Conservation (phyloP, 2,888 invertebrate species). For the Tolmerus cingulatus region DNA sequence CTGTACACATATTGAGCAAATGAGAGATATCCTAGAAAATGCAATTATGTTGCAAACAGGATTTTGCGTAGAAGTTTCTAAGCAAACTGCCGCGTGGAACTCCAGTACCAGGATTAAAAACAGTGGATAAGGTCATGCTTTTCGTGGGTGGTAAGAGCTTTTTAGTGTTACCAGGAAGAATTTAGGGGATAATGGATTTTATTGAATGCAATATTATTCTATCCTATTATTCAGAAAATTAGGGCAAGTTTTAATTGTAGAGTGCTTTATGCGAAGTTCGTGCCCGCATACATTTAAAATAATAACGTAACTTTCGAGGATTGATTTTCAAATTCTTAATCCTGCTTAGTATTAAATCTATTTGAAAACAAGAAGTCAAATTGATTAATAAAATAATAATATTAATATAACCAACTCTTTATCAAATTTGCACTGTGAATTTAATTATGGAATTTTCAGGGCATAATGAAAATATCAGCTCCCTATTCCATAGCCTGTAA, state of each 20-base stretch:
- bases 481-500: too few species aligned
- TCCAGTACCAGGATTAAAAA: background rate
- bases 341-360: too few species aligned
- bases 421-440: too few species aligned
- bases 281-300: too few species aligned
- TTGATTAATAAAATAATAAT: too few species aligned
- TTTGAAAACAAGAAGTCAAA: too few species aligned
- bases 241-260: background rate
- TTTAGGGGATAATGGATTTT: background rate
- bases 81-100: background rate
- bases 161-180: background rate
- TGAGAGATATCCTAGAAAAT: background rate
- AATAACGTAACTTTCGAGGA: too few species aligned
- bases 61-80: background rate
- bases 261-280: too few species aligned
- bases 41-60: background rate
- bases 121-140: slow-evolving; percentile 1
- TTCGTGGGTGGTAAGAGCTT: background rate
- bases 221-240: background rate
- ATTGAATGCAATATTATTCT: background rate
- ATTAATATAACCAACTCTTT: too few species aligned
- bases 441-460: too few species aligned
- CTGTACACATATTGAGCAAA: background rate
- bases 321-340: too few species aligned
- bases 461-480: too few species aligned